Conservation (phyloP, 2,113 vertebrate genomes). For the Ammodytes marinus region DNA sequence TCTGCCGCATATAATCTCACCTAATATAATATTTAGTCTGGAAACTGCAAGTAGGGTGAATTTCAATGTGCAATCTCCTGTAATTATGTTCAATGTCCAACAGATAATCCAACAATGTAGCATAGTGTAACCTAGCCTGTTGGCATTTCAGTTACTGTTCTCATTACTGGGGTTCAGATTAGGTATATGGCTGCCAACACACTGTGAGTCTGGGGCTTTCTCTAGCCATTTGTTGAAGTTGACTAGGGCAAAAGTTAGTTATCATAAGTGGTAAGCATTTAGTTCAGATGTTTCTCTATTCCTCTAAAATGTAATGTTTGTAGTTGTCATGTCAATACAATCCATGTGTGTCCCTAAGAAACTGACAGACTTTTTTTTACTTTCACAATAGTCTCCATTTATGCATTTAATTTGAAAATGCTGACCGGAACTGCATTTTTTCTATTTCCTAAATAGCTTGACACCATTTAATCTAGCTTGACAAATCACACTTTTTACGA, state of each 20-base stretch:
- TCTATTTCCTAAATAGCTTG: not conserved
- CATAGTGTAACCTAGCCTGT: not conserved
- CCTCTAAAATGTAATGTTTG: not conserved
- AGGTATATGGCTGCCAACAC: not conserved
- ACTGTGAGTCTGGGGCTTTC: constrained; percentile 11
- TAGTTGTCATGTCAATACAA: not conserved
- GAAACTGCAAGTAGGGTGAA: not conserved
- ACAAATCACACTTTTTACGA: not conserved
- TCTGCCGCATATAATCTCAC: not conserved
- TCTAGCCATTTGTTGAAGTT: not conserved
- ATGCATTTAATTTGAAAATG: constrained; percentile 7
- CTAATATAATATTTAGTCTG: constrained; percentile 18
- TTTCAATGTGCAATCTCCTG: constrained; percentile 2
- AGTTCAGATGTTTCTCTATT: not conserved
- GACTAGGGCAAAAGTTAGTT: no score
- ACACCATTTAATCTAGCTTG: not conserved
- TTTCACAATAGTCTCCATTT: not conserved
- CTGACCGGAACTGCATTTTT: not conserved
- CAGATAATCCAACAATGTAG: not conserved
- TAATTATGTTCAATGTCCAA: not conserved
- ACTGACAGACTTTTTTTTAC: not conserved
- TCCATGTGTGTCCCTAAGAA: not conserved
- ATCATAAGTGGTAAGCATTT: not conserved
- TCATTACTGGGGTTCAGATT: not conserved
- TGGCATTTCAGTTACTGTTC: not conserved